Evolutionary conservation across 2,888 invertebrate species (phyloP).

Genomic region (Stenurella melanura): DNA sequence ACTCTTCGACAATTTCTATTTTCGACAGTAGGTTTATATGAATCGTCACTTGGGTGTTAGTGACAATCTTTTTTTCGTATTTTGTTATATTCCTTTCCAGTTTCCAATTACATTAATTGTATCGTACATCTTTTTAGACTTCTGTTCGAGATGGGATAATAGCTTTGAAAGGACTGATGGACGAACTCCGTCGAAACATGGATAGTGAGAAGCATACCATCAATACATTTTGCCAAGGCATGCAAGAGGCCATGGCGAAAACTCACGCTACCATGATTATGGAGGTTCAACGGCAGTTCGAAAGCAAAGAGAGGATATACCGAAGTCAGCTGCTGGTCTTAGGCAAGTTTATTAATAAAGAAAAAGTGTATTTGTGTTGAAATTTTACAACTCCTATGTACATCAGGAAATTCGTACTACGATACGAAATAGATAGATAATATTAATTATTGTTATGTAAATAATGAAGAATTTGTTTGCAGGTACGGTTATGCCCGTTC

Average conservation of each 20-base stretch:
- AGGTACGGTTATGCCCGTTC: conserved; percentile 80
- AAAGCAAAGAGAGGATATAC: conserved; percentile 73
- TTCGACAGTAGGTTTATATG: too few species aligned
- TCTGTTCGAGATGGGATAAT: conserved; percentile 82
- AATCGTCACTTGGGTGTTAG: too few species aligned
- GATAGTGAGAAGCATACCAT: conserved; percentile 81
- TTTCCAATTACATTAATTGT: neutral
- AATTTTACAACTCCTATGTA: too few species aligned
- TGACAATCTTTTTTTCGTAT: neutral
- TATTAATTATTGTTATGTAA: too few species aligned
- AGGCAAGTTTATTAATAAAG: conserved; percentile 62
- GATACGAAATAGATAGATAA: too few species aligned
- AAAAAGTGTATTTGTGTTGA: too few species aligned
- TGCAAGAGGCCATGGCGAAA: conserved; percentile 80
- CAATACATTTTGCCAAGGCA: conserved; percentile 79
- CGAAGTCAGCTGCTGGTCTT: conserved; percentile 69
- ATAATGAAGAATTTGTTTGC: conserved; percentile 58
- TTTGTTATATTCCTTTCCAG: neutral
- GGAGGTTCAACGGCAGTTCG: conserved; percentile 80
- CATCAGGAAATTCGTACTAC: too few species aligned
- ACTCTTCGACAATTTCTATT: too few species aligned
- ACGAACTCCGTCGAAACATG: conserved; percentile 80
- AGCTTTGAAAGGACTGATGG: conserved; percentile 79
- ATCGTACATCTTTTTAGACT: conserved; percentile 72
- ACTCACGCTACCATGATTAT: conserved; percentile 80